Evolutionary conservation across 2,888 invertebrate genomes (phyloP).

Genomic region (Orthonevra nobilis): DNA sequence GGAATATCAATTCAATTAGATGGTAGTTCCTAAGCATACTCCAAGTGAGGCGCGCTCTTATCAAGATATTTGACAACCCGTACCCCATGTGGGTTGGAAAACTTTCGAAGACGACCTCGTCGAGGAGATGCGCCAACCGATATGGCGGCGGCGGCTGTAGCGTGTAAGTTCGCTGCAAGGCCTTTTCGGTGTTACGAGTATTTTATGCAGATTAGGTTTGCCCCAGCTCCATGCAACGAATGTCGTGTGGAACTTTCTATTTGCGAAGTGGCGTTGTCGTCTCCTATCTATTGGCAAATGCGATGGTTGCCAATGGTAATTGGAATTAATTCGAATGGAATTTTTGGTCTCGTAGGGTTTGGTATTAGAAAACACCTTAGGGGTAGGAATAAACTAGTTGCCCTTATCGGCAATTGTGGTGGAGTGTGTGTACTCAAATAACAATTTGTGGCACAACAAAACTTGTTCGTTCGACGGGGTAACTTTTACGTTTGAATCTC

Average conservation of each 20-base stretch:
- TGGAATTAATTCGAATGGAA: conserved; percentile 65
- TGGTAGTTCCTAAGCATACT: conserved; percentile 47
- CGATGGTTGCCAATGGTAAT: conserved; percentile 44
- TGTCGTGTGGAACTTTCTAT: conserved; percentile 50
- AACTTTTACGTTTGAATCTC: too few relatives aligned
- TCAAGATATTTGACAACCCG: conserved; percentile 61
- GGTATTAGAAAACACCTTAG: conserved; percentile 16
- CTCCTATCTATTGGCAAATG: background rate
- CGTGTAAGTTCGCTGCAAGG: conserved; percentile 41
- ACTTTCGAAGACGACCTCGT: conserved; percentile 57
- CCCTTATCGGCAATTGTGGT: too few relatives aligned
- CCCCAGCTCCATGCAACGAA: conserved; percentile 35
- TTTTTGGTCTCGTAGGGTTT: conserved; percentile 49
- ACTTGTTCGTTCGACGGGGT: too few relatives aligned
- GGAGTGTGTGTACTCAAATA: too few relatives aligned
- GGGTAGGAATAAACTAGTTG: too few relatives aligned
- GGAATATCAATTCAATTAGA: conserved; percentile 63
- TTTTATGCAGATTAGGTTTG: conserved; percentile 67
- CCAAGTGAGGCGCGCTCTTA: conserved; percentile 51
- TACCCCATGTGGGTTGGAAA: conserved; percentile 29
- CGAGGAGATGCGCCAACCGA: conserved; percentile 52
- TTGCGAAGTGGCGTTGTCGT: conserved; percentile 34
- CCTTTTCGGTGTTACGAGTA: conserved; percentile 51
- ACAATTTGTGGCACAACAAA: too few relatives aligned
- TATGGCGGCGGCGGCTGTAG: conserved; percentile 8